Percentiles rank a stretch among this genome's conserved stretches.
phyloP scores from a whole-genome alignment of 2,888 invertebrate species.

The Vandiemenella viatica region DNA sequence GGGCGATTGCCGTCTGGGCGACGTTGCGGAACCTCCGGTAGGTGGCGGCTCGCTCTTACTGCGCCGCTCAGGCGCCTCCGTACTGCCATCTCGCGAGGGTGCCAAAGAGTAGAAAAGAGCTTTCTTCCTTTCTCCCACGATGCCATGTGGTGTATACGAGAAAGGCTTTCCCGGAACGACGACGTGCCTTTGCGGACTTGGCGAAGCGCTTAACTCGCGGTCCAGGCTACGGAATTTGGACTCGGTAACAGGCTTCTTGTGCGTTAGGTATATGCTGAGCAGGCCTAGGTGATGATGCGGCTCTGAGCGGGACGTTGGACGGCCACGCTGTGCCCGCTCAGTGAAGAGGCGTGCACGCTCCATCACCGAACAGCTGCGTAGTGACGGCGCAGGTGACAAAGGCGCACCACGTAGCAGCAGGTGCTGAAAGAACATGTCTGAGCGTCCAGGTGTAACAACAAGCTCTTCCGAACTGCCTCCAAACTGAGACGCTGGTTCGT shows the following conservation, averaged over 20 bases:
- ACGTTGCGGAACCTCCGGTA: conserved; percentile 22
- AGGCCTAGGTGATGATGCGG: conserved; percentile 41
- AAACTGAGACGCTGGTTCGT: not conserved
- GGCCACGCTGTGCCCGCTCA: not conserved
- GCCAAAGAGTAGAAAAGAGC: conserved; percentile 10
- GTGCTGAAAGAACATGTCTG: conserved; percentile 55
- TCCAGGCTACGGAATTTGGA: conserved; percentile 57
- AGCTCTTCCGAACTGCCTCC: not conserved
- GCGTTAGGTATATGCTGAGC: conserved; percentile 46
- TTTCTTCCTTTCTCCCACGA: too few relatives aligned
- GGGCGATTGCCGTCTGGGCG: conserved; percentile 20
- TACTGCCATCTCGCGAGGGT: conserved; percentile 25
- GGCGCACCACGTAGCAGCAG: conserved; percentile 43
- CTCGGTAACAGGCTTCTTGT: conserved; percentile 53
- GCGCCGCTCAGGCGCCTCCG: conserved; percentile 27
- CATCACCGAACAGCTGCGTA: conserved; percentile 42
- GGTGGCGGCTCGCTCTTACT: conserved; percentile 49
- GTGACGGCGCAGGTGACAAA: conserved; percentile 23
- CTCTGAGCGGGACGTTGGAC: conserved; percentile 26
- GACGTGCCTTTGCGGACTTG: not conserved
- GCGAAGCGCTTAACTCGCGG: conserved; percentile 28
- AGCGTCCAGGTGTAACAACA: conserved; percentile 24
- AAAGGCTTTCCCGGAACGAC: not conserved
- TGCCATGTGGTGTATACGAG: not conserved
- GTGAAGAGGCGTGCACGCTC: conserved; percentile 51